phyloP scores from a whole-genome alignment of 2,888 invertebrate species.

The Conus canariensis region DNA sequence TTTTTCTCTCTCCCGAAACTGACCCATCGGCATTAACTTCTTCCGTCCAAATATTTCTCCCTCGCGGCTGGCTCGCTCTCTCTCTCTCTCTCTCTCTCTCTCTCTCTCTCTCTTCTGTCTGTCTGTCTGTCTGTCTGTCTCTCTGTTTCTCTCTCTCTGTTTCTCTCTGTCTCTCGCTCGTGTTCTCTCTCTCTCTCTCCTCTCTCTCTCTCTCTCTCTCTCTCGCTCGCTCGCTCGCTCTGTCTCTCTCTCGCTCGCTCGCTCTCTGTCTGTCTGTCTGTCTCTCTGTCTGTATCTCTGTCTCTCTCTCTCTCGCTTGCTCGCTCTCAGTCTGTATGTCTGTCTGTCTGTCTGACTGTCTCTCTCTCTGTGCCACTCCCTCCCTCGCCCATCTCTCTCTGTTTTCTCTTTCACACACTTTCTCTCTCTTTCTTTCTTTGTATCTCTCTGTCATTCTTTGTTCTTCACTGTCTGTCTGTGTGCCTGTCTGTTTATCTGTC shows the following conservation, averaged over 20 bases:
- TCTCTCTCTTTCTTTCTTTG: not conserved
- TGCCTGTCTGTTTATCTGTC: too few relatives aligned
- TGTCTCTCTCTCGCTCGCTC: too few relatives aligned
- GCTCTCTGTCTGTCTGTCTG: too few relatives aligned
- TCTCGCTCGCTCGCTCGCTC: not conserved
- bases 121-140: too few relatives aligned
- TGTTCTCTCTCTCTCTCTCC: not conserved
- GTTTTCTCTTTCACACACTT: too few relatives aligned
- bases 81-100: not conserved
- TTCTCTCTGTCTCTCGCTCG: not conserved
- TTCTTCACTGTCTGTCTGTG: too few relatives aligned
- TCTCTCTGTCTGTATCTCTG: too few relatives aligned
- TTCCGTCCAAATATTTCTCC: too few relatives aligned
- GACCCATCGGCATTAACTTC: too few relatives aligned
- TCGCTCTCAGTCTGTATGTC: not conserved
- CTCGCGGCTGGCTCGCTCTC: not conserved
- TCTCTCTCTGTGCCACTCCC: too few relatives aligned
- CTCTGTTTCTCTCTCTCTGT: not conserved
- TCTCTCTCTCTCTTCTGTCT: not conserved
- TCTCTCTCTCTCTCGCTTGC: not conserved
- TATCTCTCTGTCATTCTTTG: not conserved
- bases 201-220: conserved; percentile 10
- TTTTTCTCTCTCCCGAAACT: too few relatives aligned
- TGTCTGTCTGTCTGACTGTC: not conserved
- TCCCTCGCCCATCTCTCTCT: too few relatives aligned